Conservation (phyloP, 1,140 invertebrate genomes). For the Thaumatotibia leucotreta region DNA sequence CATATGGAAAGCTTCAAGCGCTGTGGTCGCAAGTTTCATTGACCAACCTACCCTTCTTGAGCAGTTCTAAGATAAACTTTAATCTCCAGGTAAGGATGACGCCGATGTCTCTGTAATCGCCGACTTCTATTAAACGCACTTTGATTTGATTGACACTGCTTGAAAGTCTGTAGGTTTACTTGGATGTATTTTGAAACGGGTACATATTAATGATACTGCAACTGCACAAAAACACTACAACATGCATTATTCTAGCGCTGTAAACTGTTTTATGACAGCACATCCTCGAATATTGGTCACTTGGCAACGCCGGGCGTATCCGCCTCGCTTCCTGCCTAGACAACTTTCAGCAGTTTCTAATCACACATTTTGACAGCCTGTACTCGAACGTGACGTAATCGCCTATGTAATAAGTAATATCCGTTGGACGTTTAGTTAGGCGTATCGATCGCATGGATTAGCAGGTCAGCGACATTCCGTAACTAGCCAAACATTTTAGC, state of each 20-base stretch:
- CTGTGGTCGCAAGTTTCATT: too few relatives aligned
- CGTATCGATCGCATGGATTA: slow-evolving; percentile 34
- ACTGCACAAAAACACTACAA: not conserved
- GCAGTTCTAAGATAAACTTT: too few relatives aligned
- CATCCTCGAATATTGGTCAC: slow-evolving; percentile 7
- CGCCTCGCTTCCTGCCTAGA: slow-evolving; percentile 24
- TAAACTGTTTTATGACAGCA: not conserved
- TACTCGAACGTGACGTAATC: slow-evolving; percentile 45
- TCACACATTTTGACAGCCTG: slow-evolving; percentile 31
- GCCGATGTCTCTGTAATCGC: too few relatives aligned
- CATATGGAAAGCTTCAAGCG: too few relatives aligned
- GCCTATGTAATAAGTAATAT: slow-evolving; percentile 37
- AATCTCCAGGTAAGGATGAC: too few relatives aligned
- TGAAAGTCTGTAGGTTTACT: too few relatives aligned
- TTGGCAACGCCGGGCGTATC: not conserved
- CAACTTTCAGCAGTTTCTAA: slow-evolving; percentile 30
- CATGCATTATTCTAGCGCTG: not conserved
- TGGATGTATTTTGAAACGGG: too few relatives aligned
- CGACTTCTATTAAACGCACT: too few relatives aligned
- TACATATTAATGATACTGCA: too few relatives aligned
- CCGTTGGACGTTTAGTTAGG: slow-evolving; percentile 29
- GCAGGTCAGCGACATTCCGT: not conserved
- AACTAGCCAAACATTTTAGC: not conserved
- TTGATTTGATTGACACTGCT: too few relatives aligned
- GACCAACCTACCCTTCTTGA: too few relatives aligned